Percentiles rank a stretch among this genome's conserved stretches.
phyloP scores from a whole-genome alignment of 1,140 invertebrate genomes.

The Chymomyza costata region DNA sequence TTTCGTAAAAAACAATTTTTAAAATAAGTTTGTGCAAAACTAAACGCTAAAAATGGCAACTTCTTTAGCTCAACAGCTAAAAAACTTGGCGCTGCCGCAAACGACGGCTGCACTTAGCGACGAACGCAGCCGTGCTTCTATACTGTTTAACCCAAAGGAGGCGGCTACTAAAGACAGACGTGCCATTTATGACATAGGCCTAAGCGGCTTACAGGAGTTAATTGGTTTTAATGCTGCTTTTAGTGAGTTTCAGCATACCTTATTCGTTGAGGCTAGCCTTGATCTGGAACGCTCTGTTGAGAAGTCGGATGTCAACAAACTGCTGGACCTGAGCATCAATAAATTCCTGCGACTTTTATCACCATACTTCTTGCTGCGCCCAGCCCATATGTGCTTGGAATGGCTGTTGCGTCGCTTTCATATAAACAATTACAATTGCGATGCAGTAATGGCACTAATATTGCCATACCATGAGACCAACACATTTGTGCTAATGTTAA shows the following conservation, averaged over 20 bases:
- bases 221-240: constrained; percentile 84
- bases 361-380: constrained; percentile 90
- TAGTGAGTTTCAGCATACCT: constrained; percentile 81
- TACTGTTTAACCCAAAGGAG: constrained; percentile 92
- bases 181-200: constrained; percentile 89
- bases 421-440: constrained; percentile 91
- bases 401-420: constrained; percentile 93
- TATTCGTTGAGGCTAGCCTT: constrained; percentile 86
- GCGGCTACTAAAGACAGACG: constrained; percentile 89
- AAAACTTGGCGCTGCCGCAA: constrained; percentile 86
- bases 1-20: neutral
- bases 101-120: constrained; percentile 81
- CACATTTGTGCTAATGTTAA: constrained; percentile 89
- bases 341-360: constrained; percentile 88
- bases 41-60: constrained; percentile 77
- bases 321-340: constrained; percentile 85
- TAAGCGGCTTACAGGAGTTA: constrained; percentile 89
- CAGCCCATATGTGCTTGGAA: constrained; percentile 92
- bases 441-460: constrained; percentile 86
- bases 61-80: constrained; percentile 89
- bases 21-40: neutral
- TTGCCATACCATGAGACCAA: constrained; percentile 94
- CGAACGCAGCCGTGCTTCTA: constrained; percentile 84
- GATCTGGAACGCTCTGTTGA: constrained; percentile 88
- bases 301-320: constrained; percentile 83